Evolutionary conservation across 2,888 invertebrate genomes (phyloP).

Genomic region (Xestoiulus laeticollis): DNA sequence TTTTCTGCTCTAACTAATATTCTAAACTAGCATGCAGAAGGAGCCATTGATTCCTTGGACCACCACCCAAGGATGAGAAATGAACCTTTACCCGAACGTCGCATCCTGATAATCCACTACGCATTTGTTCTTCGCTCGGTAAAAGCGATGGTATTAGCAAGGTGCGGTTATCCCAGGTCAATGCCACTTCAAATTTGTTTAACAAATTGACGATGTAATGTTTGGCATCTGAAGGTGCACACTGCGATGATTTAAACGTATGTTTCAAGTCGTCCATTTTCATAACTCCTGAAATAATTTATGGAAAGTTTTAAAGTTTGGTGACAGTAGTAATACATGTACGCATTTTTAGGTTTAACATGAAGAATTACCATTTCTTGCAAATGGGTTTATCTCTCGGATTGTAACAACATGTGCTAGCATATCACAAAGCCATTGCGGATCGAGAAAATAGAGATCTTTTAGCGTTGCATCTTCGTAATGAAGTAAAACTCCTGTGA

Average conservation of each 20-base stretch:
- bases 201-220: constrained; percentile 89
- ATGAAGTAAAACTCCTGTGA: constrained; percentile 84
- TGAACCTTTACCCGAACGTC: constrained; percentile 62
- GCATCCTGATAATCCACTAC: constrained; percentile 64
- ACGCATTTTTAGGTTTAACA: not conserved
- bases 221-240: constrained; percentile 74
- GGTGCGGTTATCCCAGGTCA: constrained; percentile 93
- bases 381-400: constrained; percentile 96
- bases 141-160: constrained; percentile 89
- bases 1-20: constrained; percentile 5
- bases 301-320: constrained; percentile 13
- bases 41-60: constrained; percentile 27
- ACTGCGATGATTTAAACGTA: constrained; percentile 88
- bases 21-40: constrained; percentile 33
- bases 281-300: constrained; percentile 73
- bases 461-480: constrained; percentile 93
- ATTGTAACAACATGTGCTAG: constrained; percentile 96
- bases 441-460: constrained; percentile 95
- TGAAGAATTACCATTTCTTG: constrained; percentile 74
- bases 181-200: constrained; percentile 96
- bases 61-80: constrained; percentile 41
- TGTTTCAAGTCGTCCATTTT: constrained; percentile 89
- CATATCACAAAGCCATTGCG: constrained; percentile 99
- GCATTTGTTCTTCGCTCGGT: constrained; percentile 79
- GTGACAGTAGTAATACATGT: not conserved